Evolutionary conservation across 1,140 invertebrate genomes (phyloP).

Genomic region (Drusus annulatus): DNA sequence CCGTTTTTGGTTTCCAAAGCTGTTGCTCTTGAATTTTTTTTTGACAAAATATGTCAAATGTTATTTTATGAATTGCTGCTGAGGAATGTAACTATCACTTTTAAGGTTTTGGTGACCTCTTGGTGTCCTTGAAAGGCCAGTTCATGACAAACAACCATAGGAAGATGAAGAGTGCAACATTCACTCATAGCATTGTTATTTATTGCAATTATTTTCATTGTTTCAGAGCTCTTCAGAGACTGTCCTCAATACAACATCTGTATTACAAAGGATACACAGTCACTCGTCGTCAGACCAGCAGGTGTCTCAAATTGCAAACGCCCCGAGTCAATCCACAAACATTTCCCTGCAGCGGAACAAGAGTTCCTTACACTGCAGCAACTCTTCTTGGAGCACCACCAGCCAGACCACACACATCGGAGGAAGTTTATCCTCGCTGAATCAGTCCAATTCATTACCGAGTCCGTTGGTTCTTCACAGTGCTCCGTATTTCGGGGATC

Average conservation of each 20-base stretch:
- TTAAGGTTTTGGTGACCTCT: no score
- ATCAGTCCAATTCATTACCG: constrained; percentile 36
- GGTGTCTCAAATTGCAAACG: not conserved
- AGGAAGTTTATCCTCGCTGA: constrained; percentile 66
- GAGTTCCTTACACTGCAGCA: constrained; percentile 63
- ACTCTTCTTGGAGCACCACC: constrained; percentile 19
- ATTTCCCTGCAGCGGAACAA: constrained; percentile 66
- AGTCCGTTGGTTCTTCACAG: constrained; percentile 41
- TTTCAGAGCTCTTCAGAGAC: constrained; percentile 69
- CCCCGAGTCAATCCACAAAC: constrained; percentile 58
- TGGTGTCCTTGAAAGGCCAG: no score
- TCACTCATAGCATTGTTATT: no score
- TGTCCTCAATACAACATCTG: not conserved
- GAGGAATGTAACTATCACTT: no score
- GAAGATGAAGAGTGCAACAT: no score
- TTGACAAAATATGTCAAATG: no score
- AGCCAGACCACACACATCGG: constrained; percentile 56
- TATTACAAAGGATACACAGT: constrained; percentile 41
- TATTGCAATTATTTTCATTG: not conserved
- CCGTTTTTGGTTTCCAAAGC: no score
- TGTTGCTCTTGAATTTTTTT: no score
- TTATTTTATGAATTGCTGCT: no score
- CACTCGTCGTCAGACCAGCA: constrained; percentile 9
- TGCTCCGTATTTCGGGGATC: constrained; percentile 64
- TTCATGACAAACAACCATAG: no score